phyloP scores from a whole-genome alignment of 53 echinoderm and acorn worm species.

The Antedon mediterranea region DNA sequence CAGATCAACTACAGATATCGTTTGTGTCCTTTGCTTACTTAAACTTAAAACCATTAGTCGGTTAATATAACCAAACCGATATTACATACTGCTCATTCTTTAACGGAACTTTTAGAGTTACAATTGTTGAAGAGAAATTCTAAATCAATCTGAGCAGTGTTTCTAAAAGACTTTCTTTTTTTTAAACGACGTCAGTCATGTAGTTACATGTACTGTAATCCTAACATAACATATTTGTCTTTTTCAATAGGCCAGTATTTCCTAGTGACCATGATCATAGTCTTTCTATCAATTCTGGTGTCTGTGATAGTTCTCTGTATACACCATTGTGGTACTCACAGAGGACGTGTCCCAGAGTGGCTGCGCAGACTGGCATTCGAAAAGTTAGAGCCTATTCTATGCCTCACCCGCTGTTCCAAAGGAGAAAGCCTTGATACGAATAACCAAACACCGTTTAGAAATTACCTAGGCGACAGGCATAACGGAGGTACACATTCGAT shows the following conservation, averaged over 20 bases:
- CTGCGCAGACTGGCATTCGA: slow-evolving; percentile 46
- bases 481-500: slow-evolving; percentile 6
- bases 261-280: slow-evolving; percentile 64
- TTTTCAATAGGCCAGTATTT: slow-evolving; percentile 60
- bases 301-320: slow-evolving; percentile 60
- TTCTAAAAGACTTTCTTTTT: no score
- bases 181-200: no score
- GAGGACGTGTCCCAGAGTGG: slow-evolving; percentile 41
- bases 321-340: slow-evolving; percentile 54
- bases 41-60: no score
- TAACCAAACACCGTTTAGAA: slow-evolving; percentile 24
- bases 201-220: no score
- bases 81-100: no score
- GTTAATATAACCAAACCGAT: no score
- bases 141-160: no score
- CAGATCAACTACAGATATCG: no score
- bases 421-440: slow-evolving; percentile 21
- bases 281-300: slow-evolving; percentile 50
- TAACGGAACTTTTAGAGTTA: no score
- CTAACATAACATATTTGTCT: background rate
- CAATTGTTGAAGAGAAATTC: no score
- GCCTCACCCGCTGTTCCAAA: slow-evolving; percentile 45
- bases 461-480: slow-evolving; percentile 17
- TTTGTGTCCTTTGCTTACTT: no score
- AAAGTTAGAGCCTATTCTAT: slow-evolving; percentile 53